Evolutionary conservation across 2,113 vertebrate species (phyloP), one percentile per base, ranked within the genome.

Genomic region (Forbesichthys papilliferus): DNA sequence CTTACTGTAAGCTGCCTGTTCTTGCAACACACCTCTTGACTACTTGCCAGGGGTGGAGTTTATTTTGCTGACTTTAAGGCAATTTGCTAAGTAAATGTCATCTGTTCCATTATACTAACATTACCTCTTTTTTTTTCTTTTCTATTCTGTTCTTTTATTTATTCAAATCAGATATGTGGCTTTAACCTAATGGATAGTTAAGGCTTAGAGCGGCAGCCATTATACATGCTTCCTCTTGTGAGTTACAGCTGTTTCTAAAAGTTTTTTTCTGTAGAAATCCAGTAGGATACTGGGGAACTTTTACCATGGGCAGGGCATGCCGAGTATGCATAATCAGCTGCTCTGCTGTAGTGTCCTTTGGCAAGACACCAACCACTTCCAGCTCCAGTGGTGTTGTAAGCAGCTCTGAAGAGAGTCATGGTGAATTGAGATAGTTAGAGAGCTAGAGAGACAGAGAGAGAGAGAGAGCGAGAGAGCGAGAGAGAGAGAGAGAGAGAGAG

Each of bases 61-160:
- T 68, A 69, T 82, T 85, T 76, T 77, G 74, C 76, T 80, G 71
- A 83, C 69, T 76, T 72, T 42, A 72, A 80, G 71, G 66, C 64
- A 66, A 71, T 81, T 74, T 79, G 53, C 42, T 49, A 62, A 48
- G 76, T 77, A 87, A 85, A 88, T 82, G 79, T 79, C 77, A 83
- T 69, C 54, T 74, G 75, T 71, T 79, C 79, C 70, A 81, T 79
- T 80, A 81, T 75, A 59, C 76, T 60, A 63, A 53, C 27, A 27
- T 34, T 16, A 9, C 9, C 20, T 58, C 56, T 27, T 11, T 58
- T 11, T 58, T 11, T 58, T 20, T 11, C 9, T 11, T 58, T 46
- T 61, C 34, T 42, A n/a, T 11, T 9, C 3, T 34, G 3, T 11
- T 27, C 11, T 61, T 46, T 12, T 61, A 36, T 6, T 61, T 1